Percentiles rank a stretch among this genome's conserved stretches.
Evolutionary conservation across 2,113 vertebrate genomes (phyloP).

Genomic region (Meles meles): DNA sequence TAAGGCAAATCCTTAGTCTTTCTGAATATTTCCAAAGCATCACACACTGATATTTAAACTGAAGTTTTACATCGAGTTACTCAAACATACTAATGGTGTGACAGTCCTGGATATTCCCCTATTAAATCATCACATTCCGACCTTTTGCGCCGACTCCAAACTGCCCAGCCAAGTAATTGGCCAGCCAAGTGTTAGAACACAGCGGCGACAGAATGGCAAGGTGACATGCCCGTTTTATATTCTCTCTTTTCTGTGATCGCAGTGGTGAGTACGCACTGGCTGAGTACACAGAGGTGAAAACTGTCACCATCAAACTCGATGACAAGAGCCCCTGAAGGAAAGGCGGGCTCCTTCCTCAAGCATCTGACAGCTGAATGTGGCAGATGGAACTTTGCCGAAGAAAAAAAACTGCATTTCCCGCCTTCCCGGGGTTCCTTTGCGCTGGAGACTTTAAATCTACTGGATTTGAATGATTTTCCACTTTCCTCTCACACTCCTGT

Average conservation of each 20-base stretch:
- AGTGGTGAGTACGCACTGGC: constrained; percentile 94
- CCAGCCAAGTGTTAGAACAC: background rate
- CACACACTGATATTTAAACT: background rate
- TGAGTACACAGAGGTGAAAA: constrained; percentile 95
- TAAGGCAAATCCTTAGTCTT: background rate
- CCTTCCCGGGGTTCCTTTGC: constrained; percentile 1
- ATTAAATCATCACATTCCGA: background rate
- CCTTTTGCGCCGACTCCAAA: background rate
- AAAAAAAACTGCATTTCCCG: background rate
- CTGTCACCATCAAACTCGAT: constrained; percentile 93
- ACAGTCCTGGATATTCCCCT: background rate
- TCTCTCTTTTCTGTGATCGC: constrained; percentile 54
- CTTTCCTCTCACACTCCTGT: background rate
- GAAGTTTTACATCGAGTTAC: background rate
- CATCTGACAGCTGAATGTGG: constrained; percentile 78
- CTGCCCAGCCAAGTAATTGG: too few relatives aligned
- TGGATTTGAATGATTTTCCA: constrained; percentile 28
- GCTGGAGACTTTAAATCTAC: constrained; percentile 65
- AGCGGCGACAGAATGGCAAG: background rate
- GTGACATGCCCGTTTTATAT: background rate
- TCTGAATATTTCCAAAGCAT: background rate
- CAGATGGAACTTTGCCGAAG: constrained; percentile 29
- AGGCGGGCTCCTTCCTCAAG: constrained; percentile 38
- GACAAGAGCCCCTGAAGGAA: constrained; percentile 85
- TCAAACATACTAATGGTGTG: background rate